Conservation (phyloP, 92 coral and sea anemone genomes). For the Meandrina meandrites region DNA sequence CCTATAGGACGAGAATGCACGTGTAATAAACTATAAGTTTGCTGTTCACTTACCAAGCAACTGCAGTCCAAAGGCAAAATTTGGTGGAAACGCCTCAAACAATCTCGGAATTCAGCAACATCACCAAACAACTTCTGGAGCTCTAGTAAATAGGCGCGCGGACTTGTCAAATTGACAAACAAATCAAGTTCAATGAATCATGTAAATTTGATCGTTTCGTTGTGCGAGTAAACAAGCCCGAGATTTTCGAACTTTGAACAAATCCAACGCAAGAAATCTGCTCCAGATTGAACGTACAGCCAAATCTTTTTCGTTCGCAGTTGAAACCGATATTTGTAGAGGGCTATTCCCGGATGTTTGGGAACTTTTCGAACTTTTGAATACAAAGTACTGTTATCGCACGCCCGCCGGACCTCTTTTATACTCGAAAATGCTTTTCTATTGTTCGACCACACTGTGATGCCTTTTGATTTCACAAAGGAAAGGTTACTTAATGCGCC, state of each 20-base stretch:
- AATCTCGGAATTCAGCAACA: background rate
- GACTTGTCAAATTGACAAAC: constrained; percentile 28
- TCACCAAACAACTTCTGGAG: background rate
- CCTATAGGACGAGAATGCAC: background rate
- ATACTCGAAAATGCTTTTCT: background rate
- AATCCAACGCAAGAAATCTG: background rate
- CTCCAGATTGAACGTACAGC: background rate
- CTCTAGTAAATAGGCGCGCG: background rate
- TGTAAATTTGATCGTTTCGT: constrained; percentile 27
- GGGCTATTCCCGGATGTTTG: background rate
- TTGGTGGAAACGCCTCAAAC: background rate
- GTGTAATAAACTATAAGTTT: background rate
- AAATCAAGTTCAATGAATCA: constrained; percentile 13
- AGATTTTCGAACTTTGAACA: background rate
- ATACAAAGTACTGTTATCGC: background rate
- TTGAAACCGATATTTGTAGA: background rate
- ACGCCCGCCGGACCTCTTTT: constrained; percentile 3
- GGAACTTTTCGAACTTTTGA: background rate
- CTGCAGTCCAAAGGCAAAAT: background rate
- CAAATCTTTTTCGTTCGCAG: background rate
- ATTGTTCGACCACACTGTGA: constrained; percentile 24
- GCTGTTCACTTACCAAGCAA: constrained; percentile 17
- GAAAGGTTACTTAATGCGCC: constrained; percentile 15
- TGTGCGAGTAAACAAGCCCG: background rate
- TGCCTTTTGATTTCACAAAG: constrained; percentile 6